phyloP scores from a whole-genome alignment of 2,113 vertebrate species.

The Pithys albifrons region DNA sequence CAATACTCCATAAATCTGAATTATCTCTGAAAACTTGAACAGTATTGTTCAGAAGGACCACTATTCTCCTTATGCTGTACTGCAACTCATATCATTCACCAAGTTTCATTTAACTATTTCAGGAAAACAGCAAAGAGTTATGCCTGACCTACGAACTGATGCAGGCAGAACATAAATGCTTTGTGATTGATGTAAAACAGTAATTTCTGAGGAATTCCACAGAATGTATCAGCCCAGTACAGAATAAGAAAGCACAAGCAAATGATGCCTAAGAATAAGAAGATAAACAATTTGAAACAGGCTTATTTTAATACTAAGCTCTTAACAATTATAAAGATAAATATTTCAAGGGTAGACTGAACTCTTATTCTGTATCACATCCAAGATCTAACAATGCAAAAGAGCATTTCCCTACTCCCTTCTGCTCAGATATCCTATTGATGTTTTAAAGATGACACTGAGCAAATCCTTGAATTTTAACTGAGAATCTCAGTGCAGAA shows the following conservation, averaged over 20 bases:
- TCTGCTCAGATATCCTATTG: background rate
- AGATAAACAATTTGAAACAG: background rate
- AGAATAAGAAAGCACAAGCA: background rate
- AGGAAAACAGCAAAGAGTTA: background rate
- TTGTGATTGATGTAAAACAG: background rate
- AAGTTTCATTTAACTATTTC: background rate
- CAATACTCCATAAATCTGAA: background rate
- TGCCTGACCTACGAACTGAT: background rate
- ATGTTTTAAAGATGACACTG: background rate
- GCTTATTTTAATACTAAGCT: background rate
- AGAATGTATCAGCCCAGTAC: background rate
- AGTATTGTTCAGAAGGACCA: background rate
- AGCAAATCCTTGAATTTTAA: background rate
- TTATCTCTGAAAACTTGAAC: background rate
- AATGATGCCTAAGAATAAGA: background rate
- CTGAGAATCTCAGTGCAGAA: background rate
- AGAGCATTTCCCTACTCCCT: background rate
- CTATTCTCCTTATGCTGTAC: background rate
- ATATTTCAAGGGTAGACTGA: background rate
- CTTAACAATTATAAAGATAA: background rate
- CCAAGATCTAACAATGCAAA: background rate
- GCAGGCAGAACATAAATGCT: background rate
- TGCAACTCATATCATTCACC: background rate
- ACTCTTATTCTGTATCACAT: background rate
- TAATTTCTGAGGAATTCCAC: background rate